These are phyloP conservation scores for Liparis tanakae DNA, from an alignment of 2,797 vertebrate genomes.

Conservation along the genomic window DNA sequence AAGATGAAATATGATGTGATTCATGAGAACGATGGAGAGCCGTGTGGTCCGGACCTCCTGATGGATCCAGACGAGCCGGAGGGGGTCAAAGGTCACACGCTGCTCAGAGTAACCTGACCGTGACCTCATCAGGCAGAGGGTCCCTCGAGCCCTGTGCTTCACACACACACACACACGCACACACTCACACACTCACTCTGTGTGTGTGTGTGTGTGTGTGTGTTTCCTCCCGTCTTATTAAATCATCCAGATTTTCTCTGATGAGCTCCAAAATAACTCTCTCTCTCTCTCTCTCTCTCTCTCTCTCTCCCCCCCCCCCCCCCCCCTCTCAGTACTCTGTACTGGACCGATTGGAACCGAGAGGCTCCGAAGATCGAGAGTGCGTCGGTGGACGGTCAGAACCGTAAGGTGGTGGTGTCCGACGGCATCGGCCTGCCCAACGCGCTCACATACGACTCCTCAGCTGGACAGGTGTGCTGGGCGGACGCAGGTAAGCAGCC, in stretches of 20 bases:
- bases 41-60: background rate
- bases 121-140: slow-evolving; percentile 68
- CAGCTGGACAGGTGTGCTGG: slow-evolving; percentile 91
- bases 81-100: slow-evolving; percentile 58
- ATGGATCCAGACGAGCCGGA: slow-evolving; percentile 5
- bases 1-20: slow-evolving; percentile 1
- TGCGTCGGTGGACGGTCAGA: slow-evolving; percentile 87
- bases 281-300: background rate
- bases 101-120: slow-evolving; percentile 62
- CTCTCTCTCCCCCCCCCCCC: background rate
- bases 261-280: background rate
- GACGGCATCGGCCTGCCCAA: slow-evolving; percentile 95
- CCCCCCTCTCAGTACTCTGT: slow-evolving; percentile 85
- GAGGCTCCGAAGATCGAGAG: slow-evolving; percentile 97
- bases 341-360: slow-evolving; percentile 98
- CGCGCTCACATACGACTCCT: slow-evolving; percentile 89
- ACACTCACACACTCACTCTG: background rate
- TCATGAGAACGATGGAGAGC: background rate
- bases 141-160: slow-evolving; percentile 38
- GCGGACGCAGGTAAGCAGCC: slow-evolving; percentile 98
- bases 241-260: slow-evolving; percentile 41
- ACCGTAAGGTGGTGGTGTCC: slow-evolving; percentile 85
- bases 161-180: background rate
- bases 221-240: slow-evolving; percentile 31
- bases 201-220: slow-evolving; percentile 2